A percentile compares a stretch with the other conserved stretches of the same genome.
Evolutionary conservation across 2,797 vertebrate genomes (phyloP).

Genomic region (Phrynocephalus vlangalii): DNA sequence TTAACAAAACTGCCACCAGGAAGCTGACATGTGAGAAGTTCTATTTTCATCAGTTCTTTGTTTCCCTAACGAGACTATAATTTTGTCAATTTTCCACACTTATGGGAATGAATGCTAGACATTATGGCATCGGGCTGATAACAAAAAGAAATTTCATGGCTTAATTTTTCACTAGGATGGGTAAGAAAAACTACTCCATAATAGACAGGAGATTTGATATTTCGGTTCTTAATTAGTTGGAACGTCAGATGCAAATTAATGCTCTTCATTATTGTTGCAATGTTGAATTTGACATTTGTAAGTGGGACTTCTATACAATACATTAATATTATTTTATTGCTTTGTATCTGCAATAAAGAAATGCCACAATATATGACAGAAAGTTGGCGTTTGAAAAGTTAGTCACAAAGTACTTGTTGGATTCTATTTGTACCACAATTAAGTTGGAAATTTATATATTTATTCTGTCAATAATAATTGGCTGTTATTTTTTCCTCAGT

Average conservation of each 20-base stretch:
- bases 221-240: slow-evolving; percentile 50
- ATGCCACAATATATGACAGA: neutral
- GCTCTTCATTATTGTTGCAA: slow-evolving; percentile 7
- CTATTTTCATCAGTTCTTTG: slow-evolving; percentile 80
- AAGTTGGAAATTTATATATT: too few relatives aligned
- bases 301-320: neutral
- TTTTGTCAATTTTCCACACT: slow-evolving; percentile 91
- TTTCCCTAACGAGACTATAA: slow-evolving; percentile 88
- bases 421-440: neutral
- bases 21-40: slow-evolving; percentile 76
- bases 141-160: slow-evolving; percentile 89
- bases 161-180: slow-evolving; percentile 72
- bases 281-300: neutral
- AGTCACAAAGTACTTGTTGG: neutral
- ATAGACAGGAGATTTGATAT: slow-evolving; percentile 21
- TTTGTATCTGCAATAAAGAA: slow-evolving; percentile 10
- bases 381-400: neutral
- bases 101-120: slow-evolving; percentile 85
- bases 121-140: slow-evolving; percentile 85
- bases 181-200: slow-evolving; percentile 73
- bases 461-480: too few relatives aligned
- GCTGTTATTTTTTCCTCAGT: too few relatives aligned
- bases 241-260: neutral
- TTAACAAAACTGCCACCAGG: slow-evolving; percentile 80
- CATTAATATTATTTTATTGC: neutral